phyloP scores from a whole-genome alignment of 2,888 invertebrate species.

The Exocentrus adspersus region DNA sequence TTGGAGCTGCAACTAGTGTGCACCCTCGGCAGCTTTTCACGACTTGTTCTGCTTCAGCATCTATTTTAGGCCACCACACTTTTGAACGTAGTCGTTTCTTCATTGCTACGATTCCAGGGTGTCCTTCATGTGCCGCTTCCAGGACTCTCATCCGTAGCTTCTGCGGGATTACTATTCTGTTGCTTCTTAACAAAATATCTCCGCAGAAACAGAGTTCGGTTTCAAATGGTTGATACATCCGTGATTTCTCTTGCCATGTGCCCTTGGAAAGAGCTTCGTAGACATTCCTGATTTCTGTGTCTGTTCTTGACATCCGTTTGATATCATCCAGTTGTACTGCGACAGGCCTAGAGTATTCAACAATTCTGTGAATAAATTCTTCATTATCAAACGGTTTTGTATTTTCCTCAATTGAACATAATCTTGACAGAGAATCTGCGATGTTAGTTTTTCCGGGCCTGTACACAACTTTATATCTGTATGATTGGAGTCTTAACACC shows the following conservation, averaged over 20 bases:
- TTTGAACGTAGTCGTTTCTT: slow-evolving; percentile 52
- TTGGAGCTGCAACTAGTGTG: slow-evolving; percentile 24
- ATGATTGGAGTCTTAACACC: slow-evolving; percentile 32
- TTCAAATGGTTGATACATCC: background rate
- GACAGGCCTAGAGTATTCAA: too few species aligned
- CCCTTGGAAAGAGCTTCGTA: background rate
- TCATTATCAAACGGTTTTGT: background rate
- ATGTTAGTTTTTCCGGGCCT: slow-evolving; percentile 33
- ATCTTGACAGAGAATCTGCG: slow-evolving; percentile 30
- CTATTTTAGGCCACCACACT: slow-evolving; percentile 53
- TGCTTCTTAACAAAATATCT: slow-evolving; percentile 10
- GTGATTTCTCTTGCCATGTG: background rate
- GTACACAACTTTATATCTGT: slow-evolving; percentile 30
- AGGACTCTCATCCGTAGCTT: slow-evolving; percentile 38
- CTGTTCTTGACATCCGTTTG: too few species aligned
- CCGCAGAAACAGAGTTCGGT: slow-evolving; percentile 20
- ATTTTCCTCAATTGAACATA: background rate
- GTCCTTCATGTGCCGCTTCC: slow-evolving; percentile 51
- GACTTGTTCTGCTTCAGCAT: slow-evolving; percentile 39
- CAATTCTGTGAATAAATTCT: background rate
- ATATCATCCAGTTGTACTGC: too few species aligned
- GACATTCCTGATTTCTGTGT: background rate
- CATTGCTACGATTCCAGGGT: slow-evolving; percentile 56
- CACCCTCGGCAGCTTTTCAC: slow-evolving; percentile 32
- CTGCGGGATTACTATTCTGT: slow-evolving; percentile 1